Conservation (phyloP, 2,888 invertebrate species). For the Diploptera punctata region DNA sequence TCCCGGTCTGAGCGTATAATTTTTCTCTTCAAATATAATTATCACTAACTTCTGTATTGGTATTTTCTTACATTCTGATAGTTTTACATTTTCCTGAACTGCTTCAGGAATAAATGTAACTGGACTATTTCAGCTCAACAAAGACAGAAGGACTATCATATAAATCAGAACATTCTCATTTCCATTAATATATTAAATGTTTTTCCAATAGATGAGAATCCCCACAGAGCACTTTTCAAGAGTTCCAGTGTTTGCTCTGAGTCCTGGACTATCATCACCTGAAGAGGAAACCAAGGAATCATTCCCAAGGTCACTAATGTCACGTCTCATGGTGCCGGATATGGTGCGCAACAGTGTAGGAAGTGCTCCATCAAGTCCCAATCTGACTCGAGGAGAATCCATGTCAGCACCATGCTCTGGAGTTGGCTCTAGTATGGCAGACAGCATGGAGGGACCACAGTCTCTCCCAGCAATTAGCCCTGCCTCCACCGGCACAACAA, state of each 20-base stretch:
- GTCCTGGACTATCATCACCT: constrained; percentile 82
- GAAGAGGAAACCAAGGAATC: constrained; percentile 70
- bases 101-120: too few relatives aligned
- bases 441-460: constrained; percentile 66
- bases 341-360: constrained; percentile 55
- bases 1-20: too few relatives aligned
- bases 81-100: too few relatives aligned
- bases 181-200: neutral
- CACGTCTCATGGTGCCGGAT: constrained; percentile 66
- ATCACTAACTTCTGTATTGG: too few relatives aligned
- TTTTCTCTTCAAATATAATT: too few relatives aligned
- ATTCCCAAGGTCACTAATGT: constrained; percentile 72
- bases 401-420: constrained; percentile 49
- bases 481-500: constrained; percentile 49
- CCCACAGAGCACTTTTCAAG: constrained; percentile 95
- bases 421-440: constrained; percentile 57
- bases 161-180: too few relatives aligned
- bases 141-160: neutral
- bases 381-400: constrained; percentile 50
- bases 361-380: constrained; percentile 58
- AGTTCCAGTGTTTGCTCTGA: constrained; percentile 90
- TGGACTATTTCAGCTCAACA: too few relatives aligned
- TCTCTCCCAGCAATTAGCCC: constrained; percentile 57
- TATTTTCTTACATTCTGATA: too few relatives aligned
- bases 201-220: constrained; percentile 79